Base-by-base conservation (phyloP, 2,113 vertebrate genomes). In the Heptranchias perlo region DNA sequence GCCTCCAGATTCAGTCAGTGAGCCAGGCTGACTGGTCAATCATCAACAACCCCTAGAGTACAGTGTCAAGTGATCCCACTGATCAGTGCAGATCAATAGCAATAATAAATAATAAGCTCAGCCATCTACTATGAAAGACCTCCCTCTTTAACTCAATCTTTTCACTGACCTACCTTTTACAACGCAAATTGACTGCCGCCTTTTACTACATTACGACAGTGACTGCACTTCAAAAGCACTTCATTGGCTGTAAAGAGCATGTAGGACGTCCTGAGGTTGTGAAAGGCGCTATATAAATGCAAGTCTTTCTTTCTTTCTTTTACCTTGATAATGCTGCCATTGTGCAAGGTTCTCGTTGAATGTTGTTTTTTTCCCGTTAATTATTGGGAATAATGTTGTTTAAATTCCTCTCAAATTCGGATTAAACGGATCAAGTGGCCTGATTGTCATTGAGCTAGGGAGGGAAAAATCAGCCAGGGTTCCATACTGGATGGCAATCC, bases 71-170 rank as follows among this genome's bases (percentile, higher is more conserved):
- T 54, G 86, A 89, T 89, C 47, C 86, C 49, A 89, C 86, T 89
- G 86, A 89, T 89, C 86, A 89, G 86, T 52, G 49, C 10, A 52
- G 54, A 89, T 89, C 86, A 89, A 89, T 89, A 89, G 35, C 39
- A 73, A 35, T 95, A 65, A 95, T 31, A 95, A 95, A 62, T 95
- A 73, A 95, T 67, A 65, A 65, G 47, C 47, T 95, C 28, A 95
- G 61, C 64, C 92, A 61, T 44, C 54, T 94, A 62, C 31, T 58
- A 44, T 94, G 52, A 94, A 62, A 62, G 54, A 94, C 39, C 49
- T 58, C 92, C 18, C 64, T 58, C 64, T 62, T 94, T 58, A 94
- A n/a, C 92, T 58, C 35, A 18, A 93, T 28, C 91, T 52, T 58
- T 93, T 64, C 52, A 54, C 91, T 31, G 6, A 35, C 6, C 54